phyloP scores from a whole-genome alignment of 2,113 vertebrate genomes.

The Lamprotornis superbus region DNA sequence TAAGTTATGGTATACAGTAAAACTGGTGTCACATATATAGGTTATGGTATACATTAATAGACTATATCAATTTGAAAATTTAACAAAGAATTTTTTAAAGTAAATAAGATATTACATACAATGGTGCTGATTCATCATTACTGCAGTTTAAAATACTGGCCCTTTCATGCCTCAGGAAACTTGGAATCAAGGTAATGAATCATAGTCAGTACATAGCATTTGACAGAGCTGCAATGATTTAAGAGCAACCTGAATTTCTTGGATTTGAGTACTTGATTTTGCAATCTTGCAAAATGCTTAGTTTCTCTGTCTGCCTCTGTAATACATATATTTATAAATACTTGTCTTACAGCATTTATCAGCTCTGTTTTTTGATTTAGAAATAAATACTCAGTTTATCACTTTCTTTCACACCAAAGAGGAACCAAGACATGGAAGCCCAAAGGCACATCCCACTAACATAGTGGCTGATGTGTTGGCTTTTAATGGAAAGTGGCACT shows the following conservation, averaged over 20 bases:
- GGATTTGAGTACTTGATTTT: neutral
- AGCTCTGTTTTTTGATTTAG: neutral
- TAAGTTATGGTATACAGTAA: neutral
- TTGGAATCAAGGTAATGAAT: neutral
- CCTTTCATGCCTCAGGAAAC: neutral
- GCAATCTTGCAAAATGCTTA: neutral
- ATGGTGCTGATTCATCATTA: neutral
- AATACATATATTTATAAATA: neutral
- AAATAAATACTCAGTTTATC: neutral
- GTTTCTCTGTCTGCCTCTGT: neutral
- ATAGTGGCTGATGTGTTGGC: neutral
- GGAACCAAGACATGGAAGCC: neutral
- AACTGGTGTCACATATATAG: neutral
- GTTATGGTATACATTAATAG: neutral
- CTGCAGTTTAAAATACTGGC: neutral
- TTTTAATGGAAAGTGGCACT: neutral
- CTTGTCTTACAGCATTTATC: neutral
- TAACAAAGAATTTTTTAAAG: neutral
- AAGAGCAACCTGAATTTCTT: neutral
- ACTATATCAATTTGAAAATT: neutral
- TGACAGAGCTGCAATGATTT: neutral
- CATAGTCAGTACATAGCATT: neutral
- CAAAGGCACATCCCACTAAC: neutral
- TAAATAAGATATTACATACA: neutral
- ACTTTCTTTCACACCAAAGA: neutral